phyloP scores from a whole-genome alignment of 1,140 invertebrate genomes.

The Hetaerina americana region DNA sequence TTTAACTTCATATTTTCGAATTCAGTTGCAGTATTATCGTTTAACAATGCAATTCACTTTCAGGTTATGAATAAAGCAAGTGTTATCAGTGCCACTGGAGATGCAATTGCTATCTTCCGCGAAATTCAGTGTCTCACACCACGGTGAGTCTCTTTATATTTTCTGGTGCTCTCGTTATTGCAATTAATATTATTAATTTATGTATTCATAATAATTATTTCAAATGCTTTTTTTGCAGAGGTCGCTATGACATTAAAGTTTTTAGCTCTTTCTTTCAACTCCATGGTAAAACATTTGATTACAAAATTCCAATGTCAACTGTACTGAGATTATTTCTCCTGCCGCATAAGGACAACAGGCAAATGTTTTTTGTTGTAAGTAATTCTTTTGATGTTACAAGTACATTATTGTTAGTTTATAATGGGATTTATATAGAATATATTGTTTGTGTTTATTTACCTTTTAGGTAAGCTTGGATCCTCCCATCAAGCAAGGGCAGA shows the following conservation, averaged over 20 bases:
- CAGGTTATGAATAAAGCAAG: constrained; percentile 91
- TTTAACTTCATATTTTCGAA: too few relatives aligned
- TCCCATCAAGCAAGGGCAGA: constrained; percentile 99
- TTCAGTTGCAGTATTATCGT: too few relatives aligned
- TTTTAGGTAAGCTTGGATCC: constrained; percentile 81
- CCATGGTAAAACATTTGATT: constrained; percentile 99
- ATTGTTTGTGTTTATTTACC: constrained; percentile 14
- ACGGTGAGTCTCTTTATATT: constrained; percentile 45
- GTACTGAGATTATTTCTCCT: constrained; percentile 88
- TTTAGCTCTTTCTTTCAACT: constrained; percentile 96
- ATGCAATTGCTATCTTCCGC: constrained; percentile 92
- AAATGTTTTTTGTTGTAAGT: constrained; percentile 95
- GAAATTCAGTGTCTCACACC: constrained; percentile 98
- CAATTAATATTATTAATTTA: not conserved
- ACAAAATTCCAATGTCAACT: constrained; percentile 96
- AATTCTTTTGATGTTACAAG: constrained; percentile 9
- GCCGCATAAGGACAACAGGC: constrained; percentile 94
- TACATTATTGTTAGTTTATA: not conserved
- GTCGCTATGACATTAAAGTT: constrained; percentile 99
- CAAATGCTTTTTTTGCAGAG: constrained; percentile 49
- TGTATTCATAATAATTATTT: constrained; percentile 9
- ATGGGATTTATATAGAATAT: not conserved
- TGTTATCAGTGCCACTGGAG: constrained; percentile 93
- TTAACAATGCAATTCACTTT: too few relatives aligned
- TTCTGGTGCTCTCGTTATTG: not conserved